Conservation (phyloP, 1,140 invertebrate species). For the Magallana angulata region DNA sequence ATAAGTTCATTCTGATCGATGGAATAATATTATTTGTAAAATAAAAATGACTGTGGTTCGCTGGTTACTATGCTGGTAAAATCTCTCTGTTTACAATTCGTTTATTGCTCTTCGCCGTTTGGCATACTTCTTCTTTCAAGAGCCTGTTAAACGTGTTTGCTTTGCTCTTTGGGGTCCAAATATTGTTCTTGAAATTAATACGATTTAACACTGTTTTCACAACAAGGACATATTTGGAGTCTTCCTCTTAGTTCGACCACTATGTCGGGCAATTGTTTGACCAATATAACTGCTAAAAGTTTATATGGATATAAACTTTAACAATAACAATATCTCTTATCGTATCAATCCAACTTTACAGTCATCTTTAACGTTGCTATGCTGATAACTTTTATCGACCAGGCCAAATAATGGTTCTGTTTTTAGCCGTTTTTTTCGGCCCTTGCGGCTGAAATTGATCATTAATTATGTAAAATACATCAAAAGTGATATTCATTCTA, state of each 20-base stretch:
- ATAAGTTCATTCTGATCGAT: not conserved
- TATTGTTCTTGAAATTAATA: slow-evolving; percentile 35
- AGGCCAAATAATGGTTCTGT: not conserved
- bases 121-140: slow-evolving; percentile 18
- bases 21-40: not conserved
- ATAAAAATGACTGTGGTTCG: not conserved
- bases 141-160: slow-evolving; percentile 12
- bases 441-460: not conserved
- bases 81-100: not conserved
- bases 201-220: slow-evolving; percentile 23
- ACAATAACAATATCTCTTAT: not conserved
- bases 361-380: not conserved
- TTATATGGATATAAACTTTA: not conserved
- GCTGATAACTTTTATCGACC: not conserved
- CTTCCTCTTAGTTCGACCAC: not conserved
- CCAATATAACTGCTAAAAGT: not conserved
- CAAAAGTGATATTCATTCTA: too few relatives aligned
- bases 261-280: not conserved
- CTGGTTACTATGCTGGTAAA: slow-evolving; percentile 8
- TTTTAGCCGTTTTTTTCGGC: not conserved
- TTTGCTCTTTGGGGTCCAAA: slow-evolving; percentile 19
- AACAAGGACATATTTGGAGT: not conserved
- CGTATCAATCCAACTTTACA: too few relatives aligned
- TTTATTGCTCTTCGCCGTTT: not conserved
- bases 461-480: not conserved